Conservation (phyloP, 1,140 invertebrate species). For the Pseudomyrmex dendroicus region DNA sequence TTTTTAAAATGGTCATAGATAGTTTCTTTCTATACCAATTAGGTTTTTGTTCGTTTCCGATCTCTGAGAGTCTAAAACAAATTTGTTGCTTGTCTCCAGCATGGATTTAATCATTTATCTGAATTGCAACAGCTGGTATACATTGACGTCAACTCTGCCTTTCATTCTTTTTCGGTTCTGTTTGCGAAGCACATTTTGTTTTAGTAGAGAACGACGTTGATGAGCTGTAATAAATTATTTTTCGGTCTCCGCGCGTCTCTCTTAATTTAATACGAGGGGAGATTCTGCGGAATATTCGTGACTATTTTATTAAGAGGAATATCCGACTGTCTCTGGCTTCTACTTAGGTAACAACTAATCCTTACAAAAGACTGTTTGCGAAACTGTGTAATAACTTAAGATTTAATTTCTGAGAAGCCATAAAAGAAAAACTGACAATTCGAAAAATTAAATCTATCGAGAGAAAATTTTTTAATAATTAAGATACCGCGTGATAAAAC, state of each 20-base stretch:
- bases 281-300: not conserved
- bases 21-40: not conserved
- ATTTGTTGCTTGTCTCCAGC: not conserved
- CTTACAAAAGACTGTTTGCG: not conserved
- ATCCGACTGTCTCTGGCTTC: not conserved
- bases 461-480: not conserved
- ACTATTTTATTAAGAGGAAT: constrained; percentile 44
- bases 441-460: not conserved
- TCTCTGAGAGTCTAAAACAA: too few species aligned
- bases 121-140: not conserved
- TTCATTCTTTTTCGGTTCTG: not conserved
- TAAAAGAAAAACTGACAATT: not conserved
- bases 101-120: not conserved
- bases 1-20: not conserved
- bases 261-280: constrained; percentile 8
- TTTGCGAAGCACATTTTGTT: not conserved
- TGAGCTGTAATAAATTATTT: constrained; percentile 28
- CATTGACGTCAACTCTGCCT: constrained; percentile 9
- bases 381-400: not conserved
- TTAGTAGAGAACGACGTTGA: not conserved
- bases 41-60: too few species aligned
- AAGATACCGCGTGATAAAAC: not conserved
- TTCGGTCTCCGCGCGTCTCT: not conserved
- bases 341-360: constrained; percentile 12
- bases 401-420: not conserved